Evolutionary conservation across 2,888 invertebrate genomes (phyloP), one percentile per base, ranked within the genome.

Genomic region (Lissocephala sabroskyi): DNA sequence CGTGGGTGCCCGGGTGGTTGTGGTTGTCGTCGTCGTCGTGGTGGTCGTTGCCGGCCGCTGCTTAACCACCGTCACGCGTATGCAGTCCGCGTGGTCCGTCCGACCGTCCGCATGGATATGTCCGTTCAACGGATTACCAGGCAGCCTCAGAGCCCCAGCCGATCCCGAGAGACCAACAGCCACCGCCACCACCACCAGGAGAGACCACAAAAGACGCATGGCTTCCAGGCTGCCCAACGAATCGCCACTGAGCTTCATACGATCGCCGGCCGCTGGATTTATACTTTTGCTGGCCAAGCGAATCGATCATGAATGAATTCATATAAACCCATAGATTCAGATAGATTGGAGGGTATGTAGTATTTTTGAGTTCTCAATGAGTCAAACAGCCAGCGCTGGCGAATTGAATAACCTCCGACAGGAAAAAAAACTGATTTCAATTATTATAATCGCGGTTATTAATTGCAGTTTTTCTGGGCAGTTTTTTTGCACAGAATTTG

Each of bases 61-160:
- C 36, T 61, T 75, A 5, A 73, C 37, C 33, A 71, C 51, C 26
- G 73, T 61, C 2, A 71, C 60, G n/a, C 76, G 54, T 4, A 71
- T 45, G 37, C 71, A 71, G 14, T 68, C 73, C 1, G 65, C 67
- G 18, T 65, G 65, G 32, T 75, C 60, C 18, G 40, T 43, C 42
- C 67, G 71, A 16, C 30, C 30, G 30, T 11, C 30, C 30, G 30
- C 7, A 32, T 32, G n/a, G n/a, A n/a, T n/a, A n/a, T n/a, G n/a
- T n/a, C n/a, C n/a, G n/a, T n/a, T 32, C 2, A 4, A 11, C 9
- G 30, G 11, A n/a, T 32, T 11, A 13, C 30, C 13, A n/a, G 11
- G 30, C 30, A 32, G 30, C 11, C 11, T 16, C 35, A 35, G 6
- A 13, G 14, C 16, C 35, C 5, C 1, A 3, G 7, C 30, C 30